phyloP scores from a whole-genome alignment of 2,113 vertebrate species.

The Perognathus longimembris region DNA sequence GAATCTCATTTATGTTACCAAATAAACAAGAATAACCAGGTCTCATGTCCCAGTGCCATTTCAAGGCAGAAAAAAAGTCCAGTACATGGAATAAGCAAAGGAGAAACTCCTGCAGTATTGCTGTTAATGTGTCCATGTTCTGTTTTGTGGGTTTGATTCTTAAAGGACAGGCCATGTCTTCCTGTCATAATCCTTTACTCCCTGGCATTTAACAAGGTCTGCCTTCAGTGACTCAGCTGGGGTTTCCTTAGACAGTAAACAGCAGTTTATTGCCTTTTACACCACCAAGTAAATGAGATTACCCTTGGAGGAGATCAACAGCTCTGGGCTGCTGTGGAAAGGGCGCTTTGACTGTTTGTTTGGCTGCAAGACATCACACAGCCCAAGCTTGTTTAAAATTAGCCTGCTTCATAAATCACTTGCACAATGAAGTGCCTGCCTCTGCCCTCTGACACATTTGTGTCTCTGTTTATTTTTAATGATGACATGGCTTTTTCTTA shows the following conservation, averaged over 20 bases:
- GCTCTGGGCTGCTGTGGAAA: conserved; percentile 83
- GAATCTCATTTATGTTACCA: not conserved
- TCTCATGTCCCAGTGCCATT: not conserved
- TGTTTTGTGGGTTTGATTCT: conserved; percentile 13
- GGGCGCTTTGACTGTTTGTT: conserved; percentile 83
- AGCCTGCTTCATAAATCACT: conserved; percentile 88
- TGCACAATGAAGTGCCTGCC: conserved; percentile 87
- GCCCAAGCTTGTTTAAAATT: conserved; percentile 87
- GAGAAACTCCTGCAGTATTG: not conserved
- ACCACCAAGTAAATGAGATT: conserved; percentile 88
- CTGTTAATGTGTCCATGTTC: not conserved
- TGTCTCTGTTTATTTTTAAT: conserved; percentile 89
- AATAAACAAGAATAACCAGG: not conserved
- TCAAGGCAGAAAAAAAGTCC: not conserved
- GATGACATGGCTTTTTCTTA: conserved; percentile 85
- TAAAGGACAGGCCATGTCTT: conserved; percentile 33
- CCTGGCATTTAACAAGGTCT: conserved; percentile 84
- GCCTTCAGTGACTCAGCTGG: conserved; percentile 86
- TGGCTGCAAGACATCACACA: conserved; percentile 84
- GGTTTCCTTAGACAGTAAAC: conserved; percentile 87
- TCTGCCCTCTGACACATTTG: conserved; percentile 87
- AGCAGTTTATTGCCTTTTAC: conserved; percentile 86
- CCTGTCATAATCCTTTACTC: conserved; percentile 77
- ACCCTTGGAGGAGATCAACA: conserved; percentile 85
- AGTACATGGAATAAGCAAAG: not conserved